A percentile compares a stretch with the other conserved stretches of the same genome.
These are phyloP conservation scores for Kryptolebias ocellatus DNA, from an alignment of 2,797 vertebrate species.

Conservation along the genomic window DNA sequence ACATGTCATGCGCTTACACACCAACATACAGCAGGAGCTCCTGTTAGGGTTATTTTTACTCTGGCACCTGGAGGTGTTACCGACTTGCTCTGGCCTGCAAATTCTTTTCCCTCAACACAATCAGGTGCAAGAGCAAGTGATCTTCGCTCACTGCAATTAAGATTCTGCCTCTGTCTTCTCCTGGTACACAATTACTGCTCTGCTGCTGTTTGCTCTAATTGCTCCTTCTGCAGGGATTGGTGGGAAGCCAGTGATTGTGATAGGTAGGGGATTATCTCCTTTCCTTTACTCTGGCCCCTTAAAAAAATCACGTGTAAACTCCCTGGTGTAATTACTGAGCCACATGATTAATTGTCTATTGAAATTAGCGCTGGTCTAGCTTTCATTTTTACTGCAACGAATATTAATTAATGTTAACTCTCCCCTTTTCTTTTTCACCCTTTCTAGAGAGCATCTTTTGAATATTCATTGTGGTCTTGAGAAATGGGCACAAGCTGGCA, in stretches of 20 bases:
- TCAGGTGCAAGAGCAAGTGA: slow-evolving; percentile 91
- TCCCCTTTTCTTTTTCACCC: slow-evolving; percentile 69
- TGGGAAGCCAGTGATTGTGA: slow-evolving; percentile 96
- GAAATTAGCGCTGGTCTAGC: slow-evolving; percentile 99
- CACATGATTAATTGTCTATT: slow-evolving; percentile 99
- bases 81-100: slow-evolving; percentile 82
- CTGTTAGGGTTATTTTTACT: slow-evolving; percentile 88
- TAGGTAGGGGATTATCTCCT: slow-evolving; percentile 95
- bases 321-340: slow-evolving; percentile 99
- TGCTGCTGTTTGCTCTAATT: slow-evolving; percentile 95
- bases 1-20: slow-evolving; percentile 76
- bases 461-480: slow-evolving; percentile 97
- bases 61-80: slow-evolving; percentile 89
- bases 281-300: slow-evolving; percentile 83
- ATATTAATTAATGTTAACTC: slow-evolving; percentile 99
- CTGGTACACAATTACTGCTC: slow-evolving; percentile 94
- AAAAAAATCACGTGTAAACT: slow-evolving; percentile 99
- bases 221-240: slow-evolving; percentile 95
- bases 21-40: slow-evolving; percentile 76
- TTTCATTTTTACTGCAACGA: slow-evolving; percentile 99
- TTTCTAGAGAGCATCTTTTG: slow-evolving; percentile 90
- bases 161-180: slow-evolving; percentile 91
- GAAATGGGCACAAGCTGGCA: slow-evolving; percentile 88
- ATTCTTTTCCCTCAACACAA: slow-evolving; percentile 80
- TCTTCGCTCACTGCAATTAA: slow-evolving; percentile 95